Base-by-base conservation (phyloP, 2,113 vertebrate species). In the Indicator indicator region DNA sequence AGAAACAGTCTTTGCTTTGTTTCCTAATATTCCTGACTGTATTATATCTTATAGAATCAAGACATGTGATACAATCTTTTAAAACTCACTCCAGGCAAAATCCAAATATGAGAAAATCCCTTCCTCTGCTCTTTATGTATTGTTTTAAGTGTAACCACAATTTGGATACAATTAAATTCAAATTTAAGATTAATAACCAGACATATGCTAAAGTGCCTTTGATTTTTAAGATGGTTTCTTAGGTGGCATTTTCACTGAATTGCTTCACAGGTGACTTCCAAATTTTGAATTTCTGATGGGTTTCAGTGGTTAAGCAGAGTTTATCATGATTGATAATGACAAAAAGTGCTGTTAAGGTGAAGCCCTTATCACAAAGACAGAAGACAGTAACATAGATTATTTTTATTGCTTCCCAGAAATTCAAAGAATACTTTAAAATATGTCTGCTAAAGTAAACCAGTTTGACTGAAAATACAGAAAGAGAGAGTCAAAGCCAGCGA, bases 361-460 rank as follows among this genome's bases (percentile, higher is more conserved):
- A 96, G 70, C 65, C 20, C 7, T 11, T 90, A 55, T 89, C 78
- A 89, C 11, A 65, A 55, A 95, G 38, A 59, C 46, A 82, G 33
- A 86, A 89, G n/a, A 74, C 5, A 71, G 48, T 18, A 72, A 44
- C 52, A 77, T 42, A 81, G 42, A 68, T 93, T 95, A 88, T 71
- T 92, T 97, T 81, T 73, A 88, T 73, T 81, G 38, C 15, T 91
- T 95, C 63, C 69, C 93, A 79, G 46, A 81, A 87, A 85, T 80
- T 79, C 63, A 77, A 77, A 26, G 44, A 93, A 86, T 84, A 69
- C 40, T 86, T 92, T 60, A 92, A 81, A 92, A 94, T 88, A 79
- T 48, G 44, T 9, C 48, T 83, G 24, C 24, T 74, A 20, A 88
- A 90, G 83, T 60, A 82, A 89, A 71, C 80, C 89, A 75, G 9